A percentile compares a stretch with the other conserved stretches of the same genome.
Conservation (phyloP, 2,888 invertebrate genomes). For the Nymphalis polychloros region DNA sequence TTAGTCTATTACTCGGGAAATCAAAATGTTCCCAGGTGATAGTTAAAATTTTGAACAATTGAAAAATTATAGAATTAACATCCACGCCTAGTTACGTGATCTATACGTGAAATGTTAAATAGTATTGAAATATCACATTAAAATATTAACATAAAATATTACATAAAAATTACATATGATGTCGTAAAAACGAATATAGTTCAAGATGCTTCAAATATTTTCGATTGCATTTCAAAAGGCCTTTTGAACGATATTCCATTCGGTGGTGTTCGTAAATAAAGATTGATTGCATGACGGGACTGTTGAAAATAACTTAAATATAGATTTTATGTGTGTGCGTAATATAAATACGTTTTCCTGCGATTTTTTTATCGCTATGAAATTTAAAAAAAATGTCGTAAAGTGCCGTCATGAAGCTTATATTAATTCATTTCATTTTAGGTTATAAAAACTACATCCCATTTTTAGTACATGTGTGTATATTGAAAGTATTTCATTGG, state of each 20-base stretch:
- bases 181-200: background rate
- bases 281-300: background rate
- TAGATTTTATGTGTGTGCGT: conserved; percentile 7
- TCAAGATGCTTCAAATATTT: background rate
- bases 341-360: conserved; percentile 9
- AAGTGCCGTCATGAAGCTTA: background rate
- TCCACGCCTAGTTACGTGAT: too few relatives aligned
- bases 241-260: conserved; percentile 3
- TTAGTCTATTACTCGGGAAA: background rate
- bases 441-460: too few relatives aligned
- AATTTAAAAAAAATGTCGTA: background rate
- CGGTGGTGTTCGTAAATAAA: conserved; percentile 6
- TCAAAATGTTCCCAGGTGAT: too few relatives aligned
- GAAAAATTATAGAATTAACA: too few relatives aligned
- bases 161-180: background rate
- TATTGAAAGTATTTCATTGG: too few relatives aligned
- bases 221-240: conserved; percentile 1
- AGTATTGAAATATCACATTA: background rate
- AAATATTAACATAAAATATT: background rate
- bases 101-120: background rate
- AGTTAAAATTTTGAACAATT: too few relatives aligned
- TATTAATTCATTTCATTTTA: background rate
- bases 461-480: too few relatives aligned
- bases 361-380: background rate
- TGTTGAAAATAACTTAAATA: conserved; percentile 7